Base-by-base conservation (phyloP, 1,140 invertebrate genomes). In the Panulirus ornatus region DNA sequence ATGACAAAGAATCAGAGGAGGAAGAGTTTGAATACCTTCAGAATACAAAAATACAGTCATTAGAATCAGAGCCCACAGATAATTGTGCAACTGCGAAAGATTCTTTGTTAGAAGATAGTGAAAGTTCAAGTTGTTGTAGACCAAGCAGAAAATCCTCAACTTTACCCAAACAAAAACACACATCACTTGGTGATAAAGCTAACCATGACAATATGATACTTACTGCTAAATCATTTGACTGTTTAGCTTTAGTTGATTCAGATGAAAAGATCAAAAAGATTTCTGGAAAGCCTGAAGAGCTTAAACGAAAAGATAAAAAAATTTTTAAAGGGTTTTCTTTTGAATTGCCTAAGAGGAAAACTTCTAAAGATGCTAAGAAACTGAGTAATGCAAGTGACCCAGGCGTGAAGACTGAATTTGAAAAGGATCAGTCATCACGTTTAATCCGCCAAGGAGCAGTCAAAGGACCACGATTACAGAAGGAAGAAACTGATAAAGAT, bases 351-450 rank as follows among this genome's bases (percentile, higher is more conserved):
- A 82, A 44, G 42, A 87, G 34, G 42, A 92, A 91, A 44, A 22
- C 47, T 42, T 87, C 84, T 22, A 91, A 73, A 71, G 82, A 79
- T 22, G 16, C 9, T 22, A 34, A 83, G 34, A 92, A 92, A 38
- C n/a, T 81, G 8, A 92, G 91, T 44, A 88, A 78, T 9, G 70
- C 70, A 51, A 92, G 91, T 88, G 91, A 91, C 63, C 91, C 91
- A 5, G 91, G 89, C 0, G 70, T 27, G 16, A 44, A 27, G 3
- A 84, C 87, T 1, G 81, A 89, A 16, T 88, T 27, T 40, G 76
- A 88, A 40, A 34, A 14, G 0, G 27, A 1, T 6, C 40, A 47
- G 40, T 51, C 27, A 9, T 34, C 54, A 11, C 70, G 83, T 19
- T 85, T 92, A 14, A 34, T 34, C 5, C 78, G 91, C 19, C 81